Conservation (phyloP, 2,797 vertebrate species). For the Dallia pectoralis region DNA sequence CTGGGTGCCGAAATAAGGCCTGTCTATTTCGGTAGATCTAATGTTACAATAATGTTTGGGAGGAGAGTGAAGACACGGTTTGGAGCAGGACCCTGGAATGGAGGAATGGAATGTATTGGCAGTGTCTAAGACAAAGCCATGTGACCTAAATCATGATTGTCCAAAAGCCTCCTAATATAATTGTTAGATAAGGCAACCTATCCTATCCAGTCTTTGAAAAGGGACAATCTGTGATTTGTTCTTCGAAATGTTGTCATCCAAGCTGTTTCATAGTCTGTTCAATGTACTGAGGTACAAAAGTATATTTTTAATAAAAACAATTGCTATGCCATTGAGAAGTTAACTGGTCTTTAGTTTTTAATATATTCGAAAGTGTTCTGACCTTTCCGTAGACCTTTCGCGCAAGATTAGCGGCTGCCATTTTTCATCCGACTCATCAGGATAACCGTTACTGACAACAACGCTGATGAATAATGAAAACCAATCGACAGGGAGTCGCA, state of each 20-base stretch:
- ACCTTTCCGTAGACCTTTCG: not conserved
- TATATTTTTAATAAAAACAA: not conserved
- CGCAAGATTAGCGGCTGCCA: not conserved
- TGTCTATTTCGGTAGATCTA: conserved; percentile 19
- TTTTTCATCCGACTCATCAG: not conserved
- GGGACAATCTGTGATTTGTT: not conserved
- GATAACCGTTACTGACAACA: conserved; percentile 1
- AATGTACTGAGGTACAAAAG: not conserved
- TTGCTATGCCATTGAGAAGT: not conserved
- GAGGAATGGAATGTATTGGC: conserved; percentile 62
- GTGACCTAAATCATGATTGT: conserved; percentile 53
- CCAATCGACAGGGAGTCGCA: not conserved
- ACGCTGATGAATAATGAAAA: conserved; percentile 1
- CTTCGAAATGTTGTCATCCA: not conserved
- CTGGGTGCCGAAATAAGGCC: not conserved
- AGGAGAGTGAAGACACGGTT: conserved; percentile 30
- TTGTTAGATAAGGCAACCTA: not conserved
- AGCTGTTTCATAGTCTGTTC: not conserved
- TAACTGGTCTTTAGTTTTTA: conserved; percentile 25
- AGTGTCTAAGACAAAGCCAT: conserved; percentile 29
- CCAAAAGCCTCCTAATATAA: conserved; percentile 30
- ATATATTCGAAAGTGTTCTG: conserved; percentile 16
- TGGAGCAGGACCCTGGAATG: conserved; percentile 53
- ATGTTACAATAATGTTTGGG: conserved; percentile 51
- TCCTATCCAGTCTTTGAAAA: not conserved